Conservation (phyloP, 1,140 invertebrate genomes). For the Scaptodrosophila lebanonensis region DNA sequence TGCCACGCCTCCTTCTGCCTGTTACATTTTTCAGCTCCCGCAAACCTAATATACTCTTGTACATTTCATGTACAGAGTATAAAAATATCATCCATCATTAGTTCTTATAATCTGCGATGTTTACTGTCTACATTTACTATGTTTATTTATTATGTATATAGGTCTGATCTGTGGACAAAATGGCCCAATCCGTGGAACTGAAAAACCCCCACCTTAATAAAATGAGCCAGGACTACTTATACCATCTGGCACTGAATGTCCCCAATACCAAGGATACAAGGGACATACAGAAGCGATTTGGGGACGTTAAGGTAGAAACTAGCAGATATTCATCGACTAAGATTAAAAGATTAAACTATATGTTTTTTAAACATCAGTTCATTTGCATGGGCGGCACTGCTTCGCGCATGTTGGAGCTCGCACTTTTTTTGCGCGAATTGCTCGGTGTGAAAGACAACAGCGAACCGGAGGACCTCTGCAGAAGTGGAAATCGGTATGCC, state of each 20-base stretch:
- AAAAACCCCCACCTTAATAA: constrained; percentile 85
- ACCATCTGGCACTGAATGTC: constrained; percentile 88
- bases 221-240: constrained; percentile 89
- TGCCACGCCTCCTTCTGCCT: too few species aligned
- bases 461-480: constrained; percentile 90
- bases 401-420: constrained; percentile 93
- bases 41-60: too few species aligned
- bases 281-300: constrained; percentile 89
- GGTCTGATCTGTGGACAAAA: constrained; percentile 5
- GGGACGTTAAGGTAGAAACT: constrained; percentile 88
- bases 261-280: constrained; percentile 81
- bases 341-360: not conserved
- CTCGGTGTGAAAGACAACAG: constrained; percentile 86
- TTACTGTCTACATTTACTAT: not conserved
- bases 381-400: constrained; percentile 97
- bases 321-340: not conserved
- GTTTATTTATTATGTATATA: not conserved
- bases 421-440: constrained; percentile 89
- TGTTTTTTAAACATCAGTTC: constrained; percentile 82
- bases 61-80: too few species aligned
- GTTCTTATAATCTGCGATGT: too few species aligned
- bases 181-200: too few species aligned
- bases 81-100: too few species aligned
- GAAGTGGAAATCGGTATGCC: constrained; percentile 86
- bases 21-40: too few species aligned